Evolutionary conservation across 1,140 invertebrate species (phyloP), one percentile per base, ranked within the genome.

Genomic region (Drosophila nikananu): DNA sequence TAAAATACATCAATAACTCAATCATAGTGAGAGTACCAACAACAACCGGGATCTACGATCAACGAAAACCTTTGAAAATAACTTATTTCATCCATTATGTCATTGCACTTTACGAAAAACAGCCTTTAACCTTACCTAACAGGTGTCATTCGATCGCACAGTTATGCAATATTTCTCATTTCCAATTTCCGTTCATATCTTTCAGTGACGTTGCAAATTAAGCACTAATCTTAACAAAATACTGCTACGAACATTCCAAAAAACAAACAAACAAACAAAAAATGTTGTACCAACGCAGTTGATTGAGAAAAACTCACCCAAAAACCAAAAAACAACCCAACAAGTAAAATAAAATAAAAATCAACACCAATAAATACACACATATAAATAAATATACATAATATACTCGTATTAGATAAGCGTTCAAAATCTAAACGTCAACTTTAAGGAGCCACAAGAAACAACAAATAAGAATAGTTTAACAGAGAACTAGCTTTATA

Each of bases 281-380:
- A 80, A 92, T 83, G 77, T 83, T 92, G 86, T 92, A 89, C 86
- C 86, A 89, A 91, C 76, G 75, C 79, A 92, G 91, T 92, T 92
- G 91, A 92, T 92, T 91, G 92, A 91, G 75, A 78, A 62, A 73
- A 79, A 81, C 66, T 80, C 76, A 76, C 59, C 48, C 68, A 77
- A 90, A 80, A 80, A 58, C 58, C 27, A 57, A 79, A 80, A n/a
- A 57, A 57, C 35, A 57, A 57, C 54, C 54, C 54, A 57, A 57
- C 54, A 57, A 57, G 54, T 57, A 39, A 39, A 57, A 57, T 23
- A 57, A 39, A 39, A 57, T 23, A 46, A 68, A 75, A 75, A 73
- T 61, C 46, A 67, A 62, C 49, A 83, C 74, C 79, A 79, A 62
- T 59, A 86, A 76, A 77, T 60, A 86, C 57, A 60, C 51, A 52